A percentile compares a stretch with the other conserved stretches of the same genome.
These are phyloP conservation scores for Aythya baeri DNA, from an alignment of 2,113 vertebrate genomes.

Conservation along the genomic window DNA sequence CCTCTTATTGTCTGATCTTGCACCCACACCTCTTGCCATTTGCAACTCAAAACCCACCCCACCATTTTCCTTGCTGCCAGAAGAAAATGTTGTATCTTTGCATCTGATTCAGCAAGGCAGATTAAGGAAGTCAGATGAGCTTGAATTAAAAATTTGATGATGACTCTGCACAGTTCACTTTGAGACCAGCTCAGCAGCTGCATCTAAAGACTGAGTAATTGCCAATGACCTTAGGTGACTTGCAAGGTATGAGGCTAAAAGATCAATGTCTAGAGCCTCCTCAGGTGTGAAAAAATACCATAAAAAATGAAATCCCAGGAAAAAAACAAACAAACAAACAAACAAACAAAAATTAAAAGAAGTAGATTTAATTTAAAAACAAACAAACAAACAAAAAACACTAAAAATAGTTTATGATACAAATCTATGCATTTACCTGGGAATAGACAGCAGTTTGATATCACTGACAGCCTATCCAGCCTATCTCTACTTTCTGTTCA, in stretches of 20 bases:
- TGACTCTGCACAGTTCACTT: neutral
- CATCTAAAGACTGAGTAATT: neutral
- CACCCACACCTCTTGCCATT: neutral
- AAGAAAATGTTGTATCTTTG: neutral
- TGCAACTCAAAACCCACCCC: neutral
- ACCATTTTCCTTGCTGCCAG: neutral
- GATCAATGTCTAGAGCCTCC: neutral
- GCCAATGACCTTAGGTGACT: neutral
- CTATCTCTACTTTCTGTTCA: neutral
- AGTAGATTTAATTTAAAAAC: neutral
- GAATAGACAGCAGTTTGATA: neutral
- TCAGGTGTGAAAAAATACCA: neutral
- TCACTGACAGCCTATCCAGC: neutral
- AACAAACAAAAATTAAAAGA: neutral
- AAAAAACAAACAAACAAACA: neutral
- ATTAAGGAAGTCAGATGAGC: conserved; percentile 11
- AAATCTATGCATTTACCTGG: neutral
- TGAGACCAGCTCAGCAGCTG: neutral
- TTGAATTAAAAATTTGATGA: neutral
- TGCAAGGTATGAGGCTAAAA: neutral
- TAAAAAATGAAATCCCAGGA: neutral
- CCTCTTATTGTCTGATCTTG: neutral
- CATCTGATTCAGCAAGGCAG: neutral
- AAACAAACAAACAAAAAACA: neutral
- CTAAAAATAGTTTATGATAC: neutral